These are phyloP conservation scores for Chironomus tepperi DNA, from an alignment of 1,140 invertebrate species.

Conservation along the genomic window DNA sequence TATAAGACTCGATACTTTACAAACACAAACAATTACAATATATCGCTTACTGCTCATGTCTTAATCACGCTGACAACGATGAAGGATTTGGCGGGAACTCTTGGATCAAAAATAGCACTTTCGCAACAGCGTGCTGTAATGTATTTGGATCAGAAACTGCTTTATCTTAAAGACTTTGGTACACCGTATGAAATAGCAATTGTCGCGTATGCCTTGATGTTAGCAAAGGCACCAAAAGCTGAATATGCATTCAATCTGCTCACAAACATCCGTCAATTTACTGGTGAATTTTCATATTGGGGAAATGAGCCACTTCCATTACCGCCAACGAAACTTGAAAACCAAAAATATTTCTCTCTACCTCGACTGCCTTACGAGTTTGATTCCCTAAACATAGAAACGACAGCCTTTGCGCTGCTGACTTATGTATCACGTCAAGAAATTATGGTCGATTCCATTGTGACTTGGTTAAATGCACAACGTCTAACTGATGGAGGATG, in stretches of 20 bases:
- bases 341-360: constrained; percentile 82
- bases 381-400: constrained; percentile 85
- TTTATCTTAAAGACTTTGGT: constrained; percentile 57
- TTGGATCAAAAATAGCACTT: constrained; percentile 60
- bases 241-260: constrained; percentile 75
- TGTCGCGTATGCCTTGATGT: constrained; percentile 75
- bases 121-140: constrained; percentile 59
- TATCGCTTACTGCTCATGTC: constrained; percentile 82
- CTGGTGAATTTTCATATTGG: constrained; percentile 77
- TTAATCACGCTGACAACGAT: constrained; percentile 73
- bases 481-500: constrained; percentile 86
- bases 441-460: constrained; percentile 70
- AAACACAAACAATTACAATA: constrained; percentile 53
- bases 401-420: constrained; percentile 83
- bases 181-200: constrained; percentile 79
- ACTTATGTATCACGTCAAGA: constrained; percentile 79
- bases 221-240: constrained; percentile 66
- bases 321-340: constrained; percentile 75
- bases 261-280: constrained; percentile 44
- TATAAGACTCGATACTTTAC: neutral
- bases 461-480: constrained; percentile 88
- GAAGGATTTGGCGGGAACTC: constrained; percentile 62
- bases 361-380: constrained; percentile 79
- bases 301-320: constrained; percentile 64
- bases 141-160: constrained; percentile 79